Conservation (phyloP, 2,113 vertebrate genomes). For the Chrysemys picta region DNA sequence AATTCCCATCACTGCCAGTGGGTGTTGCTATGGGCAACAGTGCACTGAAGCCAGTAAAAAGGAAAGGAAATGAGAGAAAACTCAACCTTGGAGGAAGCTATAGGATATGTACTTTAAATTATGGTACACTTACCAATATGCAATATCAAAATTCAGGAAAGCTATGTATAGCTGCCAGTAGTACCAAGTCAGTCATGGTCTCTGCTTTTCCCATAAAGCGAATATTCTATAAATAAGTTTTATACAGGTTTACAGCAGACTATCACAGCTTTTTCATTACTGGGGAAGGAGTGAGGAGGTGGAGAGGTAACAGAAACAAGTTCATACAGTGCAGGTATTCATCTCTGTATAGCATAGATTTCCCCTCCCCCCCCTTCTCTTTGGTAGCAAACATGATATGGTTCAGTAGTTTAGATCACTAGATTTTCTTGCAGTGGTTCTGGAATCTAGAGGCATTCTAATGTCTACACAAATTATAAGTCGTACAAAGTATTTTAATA, state of each 20-base stretch:
- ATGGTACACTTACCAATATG: slow-evolving; percentile 68
- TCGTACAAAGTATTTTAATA: background rate
- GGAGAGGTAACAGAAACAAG: slow-evolving; percentile 26
- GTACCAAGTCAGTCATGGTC: background rate
- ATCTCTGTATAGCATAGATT: slow-evolving; percentile 27
- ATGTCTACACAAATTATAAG: background rate
- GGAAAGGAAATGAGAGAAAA: slow-evolving; percentile 77
- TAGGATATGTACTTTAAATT: slow-evolving; percentile 79
- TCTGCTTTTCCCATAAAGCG: slow-evolving; percentile 48
- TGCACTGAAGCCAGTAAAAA: slow-evolving; percentile 81
- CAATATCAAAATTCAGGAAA: slow-evolving; percentile 59
- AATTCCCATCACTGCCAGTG: slow-evolving; percentile 75
- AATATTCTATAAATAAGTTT: slow-evolving; percentile 4
- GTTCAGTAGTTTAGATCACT: background rate
- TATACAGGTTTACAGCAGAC: slow-evolving; percentile 45
- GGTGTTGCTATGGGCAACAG: slow-evolving; percentile 84
- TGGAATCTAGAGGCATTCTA: background rate
- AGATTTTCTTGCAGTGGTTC: background rate
- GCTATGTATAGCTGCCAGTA: slow-evolving; percentile 31
- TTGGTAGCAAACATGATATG: slow-evolving; percentile 11
- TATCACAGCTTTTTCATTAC: slow-evolving; percentile 46
- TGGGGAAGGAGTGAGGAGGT: slow-evolving; percentile 38
- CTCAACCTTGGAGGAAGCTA: slow-evolving; percentile 75
- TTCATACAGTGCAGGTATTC: slow-evolving; percentile 5
- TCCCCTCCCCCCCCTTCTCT: slow-evolving; percentile 40